phyloP scores from a whole-genome alignment of 2,113 vertebrate species.

The Drymodes brunneopygia region DNA sequence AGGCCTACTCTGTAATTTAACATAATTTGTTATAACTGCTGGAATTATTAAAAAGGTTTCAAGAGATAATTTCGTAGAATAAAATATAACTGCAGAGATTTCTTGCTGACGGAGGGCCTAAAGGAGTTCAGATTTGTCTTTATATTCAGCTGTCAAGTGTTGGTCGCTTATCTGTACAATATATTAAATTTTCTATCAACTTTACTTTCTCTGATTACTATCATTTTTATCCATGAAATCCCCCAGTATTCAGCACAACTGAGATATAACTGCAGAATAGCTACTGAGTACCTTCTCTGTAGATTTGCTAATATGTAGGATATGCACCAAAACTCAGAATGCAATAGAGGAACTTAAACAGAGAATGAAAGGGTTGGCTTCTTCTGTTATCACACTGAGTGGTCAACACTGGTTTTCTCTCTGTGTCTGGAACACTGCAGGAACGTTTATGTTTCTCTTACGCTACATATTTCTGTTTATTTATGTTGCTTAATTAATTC shows the following conservation, averaged over 20 bases:
- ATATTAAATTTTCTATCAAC: neutral
- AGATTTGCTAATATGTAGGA: neutral
- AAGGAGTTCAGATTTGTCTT: slow-evolving; percentile 3
- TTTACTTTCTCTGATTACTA: neutral
- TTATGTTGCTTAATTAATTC: neutral
- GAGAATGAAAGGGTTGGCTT: neutral
- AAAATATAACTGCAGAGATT: neutral
- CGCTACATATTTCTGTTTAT: neutral
- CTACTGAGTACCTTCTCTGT: neutral
- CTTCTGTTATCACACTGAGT: neutral
- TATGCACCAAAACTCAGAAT: neutral
- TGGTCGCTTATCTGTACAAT: neutral
- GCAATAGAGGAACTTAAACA: neutral
- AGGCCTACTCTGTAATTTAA: slow-evolving; percentile 1
- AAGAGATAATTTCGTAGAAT: neutral
- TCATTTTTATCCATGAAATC: neutral
- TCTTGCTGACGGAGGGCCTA: neutral
- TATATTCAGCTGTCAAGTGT: neutral
- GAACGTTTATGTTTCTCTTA: neutral
- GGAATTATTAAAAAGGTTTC: slow-evolving; percentile 29
- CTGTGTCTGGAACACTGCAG: neutral
- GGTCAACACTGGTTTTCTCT: neutral
- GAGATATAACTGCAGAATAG: neutral
- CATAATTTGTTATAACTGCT: slow-evolving; percentile 1
- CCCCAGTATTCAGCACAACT: neutral